These are phyloP conservation scores for Euphydryas editha DNA, from an alignment of 2,888 invertebrate species.

Conservation along the genomic window DNA sequence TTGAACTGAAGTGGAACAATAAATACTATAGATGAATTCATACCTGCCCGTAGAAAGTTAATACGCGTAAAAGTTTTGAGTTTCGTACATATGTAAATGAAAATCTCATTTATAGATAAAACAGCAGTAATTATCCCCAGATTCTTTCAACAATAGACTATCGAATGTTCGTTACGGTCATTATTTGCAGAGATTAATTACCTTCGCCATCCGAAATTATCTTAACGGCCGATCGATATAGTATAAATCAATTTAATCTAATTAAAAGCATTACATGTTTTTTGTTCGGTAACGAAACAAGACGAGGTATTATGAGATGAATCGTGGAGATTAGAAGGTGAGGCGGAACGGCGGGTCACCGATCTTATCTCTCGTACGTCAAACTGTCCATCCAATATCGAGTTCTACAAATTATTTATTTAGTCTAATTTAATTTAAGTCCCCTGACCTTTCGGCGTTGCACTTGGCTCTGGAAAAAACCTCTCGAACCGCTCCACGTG, in stretches of 20 bases:
- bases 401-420: conserved; percentile 79
- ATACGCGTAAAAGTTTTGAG: conserved; percentile 37
- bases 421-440: conserved; percentile 81
- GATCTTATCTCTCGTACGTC: conserved; percentile 79
- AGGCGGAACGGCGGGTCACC: conserved; percentile 76
- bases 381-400: conserved; percentile 78
- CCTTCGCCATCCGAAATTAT: conserved; percentile 67
- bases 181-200: conserved; percentile 80
- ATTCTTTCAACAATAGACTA: conserved; percentile 53
- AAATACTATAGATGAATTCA: conserved; percentile 16
- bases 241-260: conserved; percentile 83
- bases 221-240: conserved; percentile 68
- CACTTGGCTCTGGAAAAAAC: conserved; percentile 62
- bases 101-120: conserved; percentile 26
- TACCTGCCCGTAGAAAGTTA: conserved; percentile 38
- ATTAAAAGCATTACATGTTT: conserved; percentile 83
- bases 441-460: conserved; percentile 73
- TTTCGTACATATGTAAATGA: conserved; percentile 24
- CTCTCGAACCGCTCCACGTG: conserved; percentile 55
- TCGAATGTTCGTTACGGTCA: conserved; percentile 59
- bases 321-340: conserved; percentile 75
- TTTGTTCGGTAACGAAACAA: conserved; percentile 79
- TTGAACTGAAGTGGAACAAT: conserved; percentile 32
- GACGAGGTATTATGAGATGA: conserved; percentile 79
- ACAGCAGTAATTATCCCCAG: conserved; percentile 40